Evolutionary conservation across 2,113 vertebrate species (phyloP), one percentile per base, ranked within the genome.

Genomic region (Phylloscopus trochilus): DNA sequence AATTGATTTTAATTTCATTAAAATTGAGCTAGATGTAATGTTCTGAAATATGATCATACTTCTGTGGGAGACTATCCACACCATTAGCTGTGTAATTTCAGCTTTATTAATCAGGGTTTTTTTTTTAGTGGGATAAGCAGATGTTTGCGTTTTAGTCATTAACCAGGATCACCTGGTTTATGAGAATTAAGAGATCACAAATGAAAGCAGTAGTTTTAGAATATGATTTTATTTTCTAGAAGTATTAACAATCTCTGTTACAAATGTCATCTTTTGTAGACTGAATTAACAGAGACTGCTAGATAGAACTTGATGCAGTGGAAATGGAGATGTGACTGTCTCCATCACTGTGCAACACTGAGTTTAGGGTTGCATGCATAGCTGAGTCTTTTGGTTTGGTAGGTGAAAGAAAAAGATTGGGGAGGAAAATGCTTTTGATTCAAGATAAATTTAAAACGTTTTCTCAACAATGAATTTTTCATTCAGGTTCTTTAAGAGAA

Each of bases 81-180:
- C 69, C 81, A 96, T 87, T 93, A 95, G 72, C 75, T 94, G 69
- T 79, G 28, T 83, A 83, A 96, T 96, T 96, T 97, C 56, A 95
- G 69, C 47, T 93, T 76, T 95, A 83, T 93, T 94, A 80, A 58
- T 95, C 44, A 41, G 41, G 41, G 41, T 13, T 92, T 47, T 93
- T 52, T 75, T 86, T 84, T 7, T 39, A 70, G 69, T 13, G 7
- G 6, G 11, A 59, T 77, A 89, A 91, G 59, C 80, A 95, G 64
- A 41, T 97, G 53, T 93, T 97, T 96, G 84, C 0, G 7, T 85
- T 97, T 92, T 77, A 93, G 52, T 96, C 73, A 96, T 93, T 97
- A 95, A 88, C 17, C 75, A 90, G 66, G 35, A 74, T 96, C 89
- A 73, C 46, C 59, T 96, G 63, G n/a, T 96, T 95, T 86, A 59